Base-by-base conservation (phyloP, 2,113 vertebrate genomes). In the Taurulus bubalis region DNA sequence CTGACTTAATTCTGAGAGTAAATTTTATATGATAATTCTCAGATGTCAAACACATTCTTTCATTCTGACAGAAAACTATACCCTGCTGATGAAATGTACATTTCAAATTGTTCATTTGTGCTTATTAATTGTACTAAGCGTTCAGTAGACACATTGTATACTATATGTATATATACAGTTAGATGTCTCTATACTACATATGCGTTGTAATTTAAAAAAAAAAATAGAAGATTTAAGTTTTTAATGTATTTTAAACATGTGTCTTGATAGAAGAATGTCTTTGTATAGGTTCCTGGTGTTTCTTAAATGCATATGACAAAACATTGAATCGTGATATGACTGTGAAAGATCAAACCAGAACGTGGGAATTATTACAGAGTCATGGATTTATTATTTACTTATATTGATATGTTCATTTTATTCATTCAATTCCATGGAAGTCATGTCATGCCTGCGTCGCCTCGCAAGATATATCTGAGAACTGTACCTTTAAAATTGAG, bases 381-480 rank as follows among this genome's bases (percentile, higher is more conserved):
- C 5, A 53, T 20, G 53, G 34, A 28, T 38, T 12, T 20, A 71
- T 56, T 40, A 8, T 24, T 15, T 15, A 26, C 36, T 40, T 9
- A 56, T 26, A 30, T 18, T 32, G 22, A 32, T 67, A 18, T 6
- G 9, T 49, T 26, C 10, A 34, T 32, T n/a, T 0, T 8, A 9
- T 16, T 3, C 6, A 32, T 30, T 11, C 2, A 26, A 6, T 8
- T 1, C 8, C 59, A 3, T 24, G 18, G 24, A 24, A 9, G n/a
- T n/a, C n/a, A n/a, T n/a, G 60, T 63, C 60, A 9, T 18, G 6
- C 20, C 36, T n/a, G 10, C 1, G 9, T 16, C 20, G 70, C 82
- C 88, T 89, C 77, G 3, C 71, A 86, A 86, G 85, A 56, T 84
- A 36, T 0, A 9, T 58, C 55, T 55, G 70, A 3, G 85, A 75